Percentiles rank a stretch among this genome's conserved stretches.
Evolutionary conservation across 2,888 invertebrate species (phyloP).

Genomic region (Mimachlamys varia): DNA sequence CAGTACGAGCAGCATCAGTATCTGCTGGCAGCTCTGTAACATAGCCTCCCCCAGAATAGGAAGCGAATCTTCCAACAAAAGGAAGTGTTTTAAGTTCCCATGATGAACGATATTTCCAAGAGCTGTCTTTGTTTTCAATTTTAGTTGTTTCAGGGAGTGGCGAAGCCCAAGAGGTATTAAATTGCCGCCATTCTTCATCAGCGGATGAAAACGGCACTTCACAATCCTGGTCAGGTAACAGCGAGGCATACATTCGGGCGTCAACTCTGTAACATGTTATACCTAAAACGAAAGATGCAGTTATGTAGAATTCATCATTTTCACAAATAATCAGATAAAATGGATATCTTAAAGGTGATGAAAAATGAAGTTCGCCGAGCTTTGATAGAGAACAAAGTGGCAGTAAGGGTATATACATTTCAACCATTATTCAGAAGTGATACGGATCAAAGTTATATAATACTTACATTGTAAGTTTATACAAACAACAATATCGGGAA

Average conservation of each 20-base stretch:
- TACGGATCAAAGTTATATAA: no score
- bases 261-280: not conserved
- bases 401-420: no score
- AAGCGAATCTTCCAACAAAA: conserved; percentile 61
- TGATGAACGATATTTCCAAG: conserved; percentile 64
- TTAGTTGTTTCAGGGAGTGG: conserved; percentile 32
- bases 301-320: no score
- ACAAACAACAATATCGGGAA: no score
- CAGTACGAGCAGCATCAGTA: not conserved
- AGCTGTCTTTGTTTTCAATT: not conserved
- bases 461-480: no score
- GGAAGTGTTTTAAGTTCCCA: conserved; percentile 62
- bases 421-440: no score
- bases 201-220: conserved; percentile 54
- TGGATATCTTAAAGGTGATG: no score
- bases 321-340: no score
- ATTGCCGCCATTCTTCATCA: conserved; percentile 57
- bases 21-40: conserved; percentile 56
- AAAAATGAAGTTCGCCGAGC: no score
- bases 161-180: conserved; percentile 57
- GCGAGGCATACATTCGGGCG: not conserved
- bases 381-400: no score
- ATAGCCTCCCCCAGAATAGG: conserved; percentile 73
- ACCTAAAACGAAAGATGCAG: not conserved
- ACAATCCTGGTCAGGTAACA: conserved; percentile 50